Percentiles rank a stretch among this genome's conserved stretches.
These are phyloP conservation scores for Rhodinocichla rosea DNA, from an alignment of 2,113 vertebrate species.

Conservation along the genomic window DNA sequence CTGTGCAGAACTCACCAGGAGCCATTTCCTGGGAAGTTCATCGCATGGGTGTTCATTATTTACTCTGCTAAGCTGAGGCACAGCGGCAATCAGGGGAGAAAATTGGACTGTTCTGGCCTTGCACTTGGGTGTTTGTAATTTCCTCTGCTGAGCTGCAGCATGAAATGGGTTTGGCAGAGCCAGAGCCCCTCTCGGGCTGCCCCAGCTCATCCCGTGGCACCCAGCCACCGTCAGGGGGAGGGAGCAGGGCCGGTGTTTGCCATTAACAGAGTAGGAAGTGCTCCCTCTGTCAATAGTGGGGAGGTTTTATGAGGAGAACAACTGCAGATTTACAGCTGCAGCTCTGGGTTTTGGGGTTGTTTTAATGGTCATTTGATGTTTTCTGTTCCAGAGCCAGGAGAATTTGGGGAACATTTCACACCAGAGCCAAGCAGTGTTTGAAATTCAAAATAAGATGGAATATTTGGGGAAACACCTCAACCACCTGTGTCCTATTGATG, in stretches of 20 bases:
- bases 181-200: not conserved
- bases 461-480: not conserved
- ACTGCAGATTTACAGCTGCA: not conserved
- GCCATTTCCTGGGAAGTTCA: not conserved
- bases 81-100: conserved; percentile 16
- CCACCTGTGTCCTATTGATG: not conserved
- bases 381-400: not conserved
- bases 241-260: not conserved
- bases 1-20: conserved; percentile 3
- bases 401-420: not conserved
- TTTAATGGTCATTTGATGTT: not conserved
- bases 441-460: rapidly evolving
- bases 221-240: rapidly evolving
- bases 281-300: not conserved
- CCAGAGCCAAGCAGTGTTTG: rapidly evolving
- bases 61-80: conserved; percentile 20
- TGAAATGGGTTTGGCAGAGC: conserved; percentile 4
- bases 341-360: not conserved
- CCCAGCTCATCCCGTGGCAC: not conserved
- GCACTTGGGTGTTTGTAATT: not conserved
- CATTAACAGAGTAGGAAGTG: not conserved
- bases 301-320: not conserved
- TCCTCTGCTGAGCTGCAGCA: not conserved
- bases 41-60: conserved; percentile 17
- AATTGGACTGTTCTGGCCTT: not conserved